Conservation (phyloP, 2,797 vertebrate species). For the Poeciliopsis infans region DNA sequence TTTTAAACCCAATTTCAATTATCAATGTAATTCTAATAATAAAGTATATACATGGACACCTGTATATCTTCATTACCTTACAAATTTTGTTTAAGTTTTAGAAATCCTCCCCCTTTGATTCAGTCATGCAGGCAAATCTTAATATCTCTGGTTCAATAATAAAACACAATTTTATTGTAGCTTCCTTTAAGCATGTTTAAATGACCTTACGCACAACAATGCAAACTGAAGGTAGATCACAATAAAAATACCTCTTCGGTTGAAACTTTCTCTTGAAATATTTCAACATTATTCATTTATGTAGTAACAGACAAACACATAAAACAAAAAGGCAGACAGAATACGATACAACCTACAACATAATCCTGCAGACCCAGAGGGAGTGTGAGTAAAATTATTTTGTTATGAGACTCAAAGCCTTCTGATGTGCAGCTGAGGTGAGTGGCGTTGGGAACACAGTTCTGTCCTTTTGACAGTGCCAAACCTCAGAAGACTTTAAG, state of each 20-base stretch:
- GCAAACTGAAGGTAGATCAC: constrained; percentile 18
- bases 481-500: constrained; percentile 71
- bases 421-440: constrained; percentile 19
- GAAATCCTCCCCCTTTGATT: not conserved
- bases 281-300: constrained; percentile 8
- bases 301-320: constrained; percentile 7
- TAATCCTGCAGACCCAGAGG: constrained; percentile 16
- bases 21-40: no score
- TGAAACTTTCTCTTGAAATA: constrained; percentile 11
- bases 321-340: not conserved
- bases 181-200: constrained; percentile 14
- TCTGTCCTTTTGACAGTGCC: constrained; percentile 55
- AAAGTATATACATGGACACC: not conserved
- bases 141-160: not conserved
- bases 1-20: not conserved
- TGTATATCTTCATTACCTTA: not conserved
- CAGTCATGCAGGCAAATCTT: constrained; percentile 1
- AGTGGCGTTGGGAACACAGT: constrained; percentile 52
- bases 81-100: not conserved
- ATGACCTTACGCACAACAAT: constrained; percentile 18
- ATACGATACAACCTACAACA: constrained; percentile 15
- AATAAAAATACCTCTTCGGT: constrained; percentile 17
- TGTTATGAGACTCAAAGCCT: constrained; percentile 13
- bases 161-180: constrained; percentile 1
- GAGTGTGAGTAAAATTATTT: constrained; percentile 22